Evolutionary conservation across 2,113 vertebrate genomes (phyloP).

Genomic region (Perccottus glenii): DNA sequence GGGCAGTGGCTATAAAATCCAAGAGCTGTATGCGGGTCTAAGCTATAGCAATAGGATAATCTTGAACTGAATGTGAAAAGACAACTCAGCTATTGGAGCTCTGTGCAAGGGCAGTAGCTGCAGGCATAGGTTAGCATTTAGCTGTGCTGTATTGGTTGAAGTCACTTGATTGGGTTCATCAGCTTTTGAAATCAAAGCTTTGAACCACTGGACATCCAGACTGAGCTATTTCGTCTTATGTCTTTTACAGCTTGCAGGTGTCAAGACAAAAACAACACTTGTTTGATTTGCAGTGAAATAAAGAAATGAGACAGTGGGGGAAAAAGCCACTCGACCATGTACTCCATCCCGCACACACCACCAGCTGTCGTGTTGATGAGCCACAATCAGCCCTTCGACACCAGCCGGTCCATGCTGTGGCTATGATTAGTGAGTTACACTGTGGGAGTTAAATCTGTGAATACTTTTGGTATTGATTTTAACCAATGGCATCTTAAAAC

Average conservation of each 20-base stretch:
- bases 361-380: conserved; percentile 58
- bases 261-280: conserved; percentile 44
- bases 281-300: conserved; percentile 49
- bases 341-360: conserved; percentile 24
- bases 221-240: conserved; percentile 35
- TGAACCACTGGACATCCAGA: conserved; percentile 14
- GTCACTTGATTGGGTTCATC: conserved; percentile 9
- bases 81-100: neutral
- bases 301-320: conserved; percentile 28
- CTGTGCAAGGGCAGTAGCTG: conserved; percentile 20
- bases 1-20: conserved; percentile 34
- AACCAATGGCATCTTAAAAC: conserved; percentile 3
- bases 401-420: conserved; percentile 37
- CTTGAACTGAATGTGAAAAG: conserved; percentile 5
- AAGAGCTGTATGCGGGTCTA: conserved; percentile 2
- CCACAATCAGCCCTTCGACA: conserved; percentile 42
- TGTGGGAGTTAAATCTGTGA: conserved; percentile 1
- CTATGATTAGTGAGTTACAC: conserved; percentile 25
- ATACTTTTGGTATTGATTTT: conserved; percentile 1
- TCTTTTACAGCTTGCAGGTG: conserved; percentile 35
- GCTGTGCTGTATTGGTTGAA: neutral
- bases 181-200: conserved; percentile 22
- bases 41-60: conserved; percentile 37
- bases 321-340: conserved; percentile 37
- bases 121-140: conserved; percentile 21